phyloP scores from a whole-genome alignment of 2,113 vertebrate species.

The Saimiri boliviensis region DNA sequence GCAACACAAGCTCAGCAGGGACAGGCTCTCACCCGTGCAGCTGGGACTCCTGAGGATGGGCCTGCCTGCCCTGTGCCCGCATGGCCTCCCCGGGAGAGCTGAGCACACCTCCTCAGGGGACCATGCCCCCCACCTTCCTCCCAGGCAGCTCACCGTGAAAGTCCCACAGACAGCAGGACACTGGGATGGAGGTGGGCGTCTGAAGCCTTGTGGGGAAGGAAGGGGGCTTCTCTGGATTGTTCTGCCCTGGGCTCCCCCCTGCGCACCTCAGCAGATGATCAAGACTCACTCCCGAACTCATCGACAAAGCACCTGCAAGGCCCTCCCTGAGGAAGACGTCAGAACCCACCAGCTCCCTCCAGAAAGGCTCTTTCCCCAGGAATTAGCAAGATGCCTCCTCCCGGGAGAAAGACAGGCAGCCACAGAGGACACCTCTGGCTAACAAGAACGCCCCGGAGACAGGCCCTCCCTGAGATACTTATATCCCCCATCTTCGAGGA shows the following conservation, averaged over 20 bases:
- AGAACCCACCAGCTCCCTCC: background rate
- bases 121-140: background rate
- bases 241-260: background rate
- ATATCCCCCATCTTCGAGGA: background rate
- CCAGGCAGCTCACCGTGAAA: fast-evolving
- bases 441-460: fast-evolving
- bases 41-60: background rate
- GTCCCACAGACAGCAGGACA: background rate
- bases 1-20: fast-evolving
- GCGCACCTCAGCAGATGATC: fast-evolving
- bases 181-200: background rate
- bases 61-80: too few species aligned
- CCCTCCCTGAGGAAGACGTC: fast-evolving
- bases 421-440: background rate
- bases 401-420: too few species aligned
- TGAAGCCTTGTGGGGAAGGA: background rate
- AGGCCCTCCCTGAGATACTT: fast-evolving
- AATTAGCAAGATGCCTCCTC: background rate
- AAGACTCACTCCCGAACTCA: fast-evolving
- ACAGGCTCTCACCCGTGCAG: background rate
- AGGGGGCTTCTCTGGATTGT: background rate
- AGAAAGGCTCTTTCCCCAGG: background rate
- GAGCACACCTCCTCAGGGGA: background rate
- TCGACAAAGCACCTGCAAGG: fast-evolving
- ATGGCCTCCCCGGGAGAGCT: background rate